Conservation (phyloP, 2,888 invertebrate genomes). For the Ischnura elegans region DNA sequence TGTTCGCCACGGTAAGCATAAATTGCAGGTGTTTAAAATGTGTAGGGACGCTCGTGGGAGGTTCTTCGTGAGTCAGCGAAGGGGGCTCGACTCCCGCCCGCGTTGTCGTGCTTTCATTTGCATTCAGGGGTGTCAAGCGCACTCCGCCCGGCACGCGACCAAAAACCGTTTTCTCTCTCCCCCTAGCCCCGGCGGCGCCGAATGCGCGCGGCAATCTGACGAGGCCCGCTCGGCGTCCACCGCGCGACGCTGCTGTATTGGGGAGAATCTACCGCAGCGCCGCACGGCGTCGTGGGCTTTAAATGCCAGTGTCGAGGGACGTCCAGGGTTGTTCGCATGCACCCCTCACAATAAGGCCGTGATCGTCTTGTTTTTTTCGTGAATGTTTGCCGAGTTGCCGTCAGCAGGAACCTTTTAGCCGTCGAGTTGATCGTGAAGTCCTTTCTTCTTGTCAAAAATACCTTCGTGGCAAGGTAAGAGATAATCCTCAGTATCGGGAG, state of each 20-base stretch:
- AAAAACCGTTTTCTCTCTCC: not conserved
- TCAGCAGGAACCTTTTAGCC: not conserved
- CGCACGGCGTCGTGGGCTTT: constrained; percentile 4
- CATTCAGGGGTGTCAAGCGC: not conserved
- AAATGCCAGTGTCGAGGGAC: constrained; percentile 28
- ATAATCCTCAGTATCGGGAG: not conserved
- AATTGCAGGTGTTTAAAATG: not conserved
- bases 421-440: not conserved
- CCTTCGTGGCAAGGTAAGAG: not conserved
- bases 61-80: no score
- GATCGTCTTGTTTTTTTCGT: not conserved
- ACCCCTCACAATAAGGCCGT: not conserved
- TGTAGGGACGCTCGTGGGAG: no score
- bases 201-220: not conserved
- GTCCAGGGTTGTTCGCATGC: constrained; percentile 13
- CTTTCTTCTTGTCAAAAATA: not conserved
- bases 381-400: not conserved
- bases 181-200: not conserved
- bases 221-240: not conserved
- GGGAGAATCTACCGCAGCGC: constrained; percentile 38
- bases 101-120: not conserved
- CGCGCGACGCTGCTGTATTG: constrained; percentile 58
- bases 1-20: not conserved
- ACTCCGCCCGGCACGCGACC: not conserved
- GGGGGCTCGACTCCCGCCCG: no score